These are phyloP conservation scores for Neomicropteryx cornuta DNA, from an alignment of 1,140 invertebrate species.

Conservation along the genomic window DNA sequence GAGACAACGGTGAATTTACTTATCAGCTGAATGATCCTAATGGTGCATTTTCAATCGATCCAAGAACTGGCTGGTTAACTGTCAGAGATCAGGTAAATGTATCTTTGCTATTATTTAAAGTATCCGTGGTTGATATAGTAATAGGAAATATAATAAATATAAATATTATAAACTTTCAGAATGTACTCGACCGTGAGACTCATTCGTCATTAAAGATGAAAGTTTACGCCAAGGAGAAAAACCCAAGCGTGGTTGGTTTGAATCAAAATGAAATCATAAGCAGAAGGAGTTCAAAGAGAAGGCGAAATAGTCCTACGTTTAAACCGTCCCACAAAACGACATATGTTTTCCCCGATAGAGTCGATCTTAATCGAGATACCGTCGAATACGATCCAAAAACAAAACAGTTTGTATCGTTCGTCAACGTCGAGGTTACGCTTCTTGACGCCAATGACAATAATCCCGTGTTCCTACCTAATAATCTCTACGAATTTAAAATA, in stretches of 20 bases:
- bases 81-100: slow-evolving; percentile 50
- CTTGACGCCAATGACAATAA: slow-evolving; percentile 83
- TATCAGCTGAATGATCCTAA: slow-evolving; percentile 64
- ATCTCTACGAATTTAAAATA: slow-evolving; percentile 67
- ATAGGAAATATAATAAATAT: slow-evolving; percentile 4
- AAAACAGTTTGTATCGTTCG: slow-evolving; percentile 44
- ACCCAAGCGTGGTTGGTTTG: slow-evolving; percentile 44
- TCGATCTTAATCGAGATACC: slow-evolving; percentile 29
- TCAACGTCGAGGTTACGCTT: slow-evolving; percentile 68
- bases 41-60: slow-evolving; percentile 70
- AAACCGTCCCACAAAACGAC: slow-evolving; percentile 27
- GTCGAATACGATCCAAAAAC: slow-evolving; percentile 28
- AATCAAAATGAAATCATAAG: slow-evolving; percentile 20
- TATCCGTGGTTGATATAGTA: no score
- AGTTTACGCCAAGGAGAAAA: slow-evolving; percentile 65
- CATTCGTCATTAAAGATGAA: slow-evolving; percentile 55
- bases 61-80: slow-evolving; percentile 71
- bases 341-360: slow-evolving; percentile 36
- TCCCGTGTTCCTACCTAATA: slow-evolving; percentile 69
- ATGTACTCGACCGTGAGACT: slow-evolving; percentile 66
- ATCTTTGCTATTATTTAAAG: background rate
- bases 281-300: slow-evolving; percentile 25
- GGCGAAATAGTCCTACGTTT: slow-evolving; percentile 13
- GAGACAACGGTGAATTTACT: slow-evolving; percentile 71
- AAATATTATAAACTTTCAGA: slow-evolving; percentile 36